These are phyloP conservation scores for Platycheirus albimanus DNA, from an alignment of 2,888 invertebrate species.

Conservation along the genomic window DNA sequence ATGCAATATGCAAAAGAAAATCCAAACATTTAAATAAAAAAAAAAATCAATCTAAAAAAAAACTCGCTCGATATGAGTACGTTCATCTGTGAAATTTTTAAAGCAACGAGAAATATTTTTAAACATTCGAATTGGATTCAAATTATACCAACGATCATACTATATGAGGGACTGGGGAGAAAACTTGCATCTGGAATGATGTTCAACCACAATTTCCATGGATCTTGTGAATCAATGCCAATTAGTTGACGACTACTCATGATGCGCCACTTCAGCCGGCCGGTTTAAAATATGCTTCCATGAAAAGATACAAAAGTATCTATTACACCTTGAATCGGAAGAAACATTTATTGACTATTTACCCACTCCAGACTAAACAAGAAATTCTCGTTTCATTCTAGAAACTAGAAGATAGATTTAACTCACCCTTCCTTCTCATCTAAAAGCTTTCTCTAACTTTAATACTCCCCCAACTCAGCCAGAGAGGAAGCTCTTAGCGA, in stretches of 20 bases:
- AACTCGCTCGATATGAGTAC: too few relatives aligned
- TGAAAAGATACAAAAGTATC: conserved; percentile 26
- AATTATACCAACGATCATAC: too few relatives aligned
- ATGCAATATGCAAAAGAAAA: conserved; percentile 4
- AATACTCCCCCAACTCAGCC: conserved; percentile 14
- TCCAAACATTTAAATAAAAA: background rate
- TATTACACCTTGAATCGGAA: conserved; percentile 50
- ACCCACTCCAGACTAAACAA: conserved; percentile 12
- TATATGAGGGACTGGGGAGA: background rate
- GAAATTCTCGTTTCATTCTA: conserved; percentile 23
- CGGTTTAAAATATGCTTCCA: conserved; percentile 6
- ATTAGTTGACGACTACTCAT: conserved; percentile 10
- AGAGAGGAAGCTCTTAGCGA: conserved; percentile 42
- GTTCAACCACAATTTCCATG: conserved; percentile 47
- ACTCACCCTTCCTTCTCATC: too few relatives aligned
- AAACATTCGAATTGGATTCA: background rate
- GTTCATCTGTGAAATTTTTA: conserved; percentile 39
- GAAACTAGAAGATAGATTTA: too few relatives aligned
- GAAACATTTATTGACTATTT: conserved; percentile 34
- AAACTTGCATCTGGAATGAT: conserved; percentile 17
- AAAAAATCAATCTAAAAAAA: conserved; percentile 26
- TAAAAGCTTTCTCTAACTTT: conserved; percentile 19
- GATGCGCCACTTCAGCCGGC: conserved; percentile 8
- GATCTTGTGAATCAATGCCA: conserved; percentile 62
- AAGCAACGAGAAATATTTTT: background rate